Base-by-base conservation (phyloP, 2,888 invertebrate species). In the Actias luna region DNA sequence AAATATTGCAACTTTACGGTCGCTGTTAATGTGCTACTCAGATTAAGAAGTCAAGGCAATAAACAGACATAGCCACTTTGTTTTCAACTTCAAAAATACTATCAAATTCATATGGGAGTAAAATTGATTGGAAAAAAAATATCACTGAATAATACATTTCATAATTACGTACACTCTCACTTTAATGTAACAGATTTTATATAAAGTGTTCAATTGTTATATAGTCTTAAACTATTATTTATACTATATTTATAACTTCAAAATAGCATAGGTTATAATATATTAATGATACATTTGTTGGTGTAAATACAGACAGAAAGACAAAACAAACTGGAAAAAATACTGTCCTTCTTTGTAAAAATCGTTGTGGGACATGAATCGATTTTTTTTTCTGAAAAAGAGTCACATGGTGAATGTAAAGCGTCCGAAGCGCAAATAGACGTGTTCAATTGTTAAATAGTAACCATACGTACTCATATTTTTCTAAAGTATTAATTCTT, bases 321-420 rank as follows among this genome's bases (percentile, higher is more conserved):
- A 22, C 18, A 22, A 5, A 46, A 10, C 7, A 22, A 18, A 46
- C 18, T 46, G 10, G 18, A 46, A 46, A 46, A 46, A 22, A 46
- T 12, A 16, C 42, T 42, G 12, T 42, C 42, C 12, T 42, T 67
- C 71, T 69, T 69, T 66, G 50, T 33, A 63, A 66, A 62, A 31
- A 62, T 62, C 64, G 69, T 14, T 52, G 2, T 14, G 52, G 52
- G 16, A 52, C 52, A 14, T 3, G 52, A 52, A 52, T 29, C 29
- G 52, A 25, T 27, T 27, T 69, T 66, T 64, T 71, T 72, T 72
- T 69, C 71, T 68, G 70, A 74, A 74, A 75, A 78, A 76, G 69
- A 46, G 46, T 22, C 46, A 12, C 46, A 46, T 46, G 46, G 1
- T 16, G 46, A 75, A 62, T 68, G 68, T 67, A 66, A 68, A 72